Conservation (phyloP, 2,888 invertebrate genomes). For the Corbicula japonica region DNA sequence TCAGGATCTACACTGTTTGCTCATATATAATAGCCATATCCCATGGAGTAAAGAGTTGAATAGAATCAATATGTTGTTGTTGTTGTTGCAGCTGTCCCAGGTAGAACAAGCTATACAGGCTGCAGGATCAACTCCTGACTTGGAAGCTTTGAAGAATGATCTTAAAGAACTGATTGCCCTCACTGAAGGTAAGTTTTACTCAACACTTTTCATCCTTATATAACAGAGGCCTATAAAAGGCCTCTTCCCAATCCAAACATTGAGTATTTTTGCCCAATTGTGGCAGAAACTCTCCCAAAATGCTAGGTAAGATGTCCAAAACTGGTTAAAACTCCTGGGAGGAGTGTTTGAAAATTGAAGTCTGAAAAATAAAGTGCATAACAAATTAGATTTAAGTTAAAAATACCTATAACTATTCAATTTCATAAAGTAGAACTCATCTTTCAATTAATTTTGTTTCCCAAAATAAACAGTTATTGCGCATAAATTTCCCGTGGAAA, state of each 20-base stretch:
- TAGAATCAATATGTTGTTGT: background rate
- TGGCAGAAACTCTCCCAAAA: background rate
- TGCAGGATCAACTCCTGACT: constrained; percentile 71
- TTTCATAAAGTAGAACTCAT: no score
- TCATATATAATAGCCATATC: no score
- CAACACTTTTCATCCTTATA: background rate
- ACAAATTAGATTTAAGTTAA: no score
- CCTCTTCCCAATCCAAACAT: background rate
- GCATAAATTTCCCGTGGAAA: no score
- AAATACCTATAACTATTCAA: no score
- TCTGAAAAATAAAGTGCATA: background rate
- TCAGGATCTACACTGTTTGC: no score
- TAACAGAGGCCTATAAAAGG: background rate
- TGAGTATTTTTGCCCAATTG: background rate
- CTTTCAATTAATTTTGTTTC: no score
- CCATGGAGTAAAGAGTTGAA: no score
- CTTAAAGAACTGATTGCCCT: constrained; percentile 72
- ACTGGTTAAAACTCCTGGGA: background rate
- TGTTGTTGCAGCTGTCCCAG: constrained; percentile 70
- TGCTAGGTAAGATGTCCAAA: background rate
- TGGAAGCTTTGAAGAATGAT: constrained; percentile 66
- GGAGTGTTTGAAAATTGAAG: background rate
- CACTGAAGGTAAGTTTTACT: constrained; percentile 69
- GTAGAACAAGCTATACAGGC: constrained; percentile 72
- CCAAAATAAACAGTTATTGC: no score